phyloP scores from a whole-genome alignment of 2,113 vertebrate species.

The Cairina moschata region DNA sequence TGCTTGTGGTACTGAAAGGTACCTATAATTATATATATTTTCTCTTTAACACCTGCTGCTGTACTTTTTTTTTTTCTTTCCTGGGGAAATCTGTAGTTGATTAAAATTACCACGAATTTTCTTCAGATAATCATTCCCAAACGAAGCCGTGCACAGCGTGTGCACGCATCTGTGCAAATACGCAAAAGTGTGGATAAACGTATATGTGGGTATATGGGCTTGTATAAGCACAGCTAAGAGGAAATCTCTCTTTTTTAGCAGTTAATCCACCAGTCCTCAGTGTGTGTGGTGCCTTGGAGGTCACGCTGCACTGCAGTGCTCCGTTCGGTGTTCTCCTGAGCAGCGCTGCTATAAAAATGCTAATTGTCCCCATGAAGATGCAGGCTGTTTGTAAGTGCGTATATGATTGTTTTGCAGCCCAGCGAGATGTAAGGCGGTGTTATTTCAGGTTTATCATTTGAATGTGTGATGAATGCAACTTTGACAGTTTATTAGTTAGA shows the following conservation, averaged over 20 bases:
- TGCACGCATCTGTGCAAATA: neutral
- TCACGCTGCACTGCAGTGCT: neutral
- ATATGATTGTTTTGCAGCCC: conserved; percentile 33
- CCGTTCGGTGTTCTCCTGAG: conserved; percentile 1
- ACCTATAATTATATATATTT: neutral
- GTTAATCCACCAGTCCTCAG: conserved; percentile 26
- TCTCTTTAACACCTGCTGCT: conserved; percentile 27
- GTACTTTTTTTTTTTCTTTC: neutral
- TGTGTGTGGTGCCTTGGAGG: conserved; percentile 15
- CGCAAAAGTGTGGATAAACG: neutral
- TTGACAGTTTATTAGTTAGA: conserved; percentile 57
- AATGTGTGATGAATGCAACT: conserved; percentile 13
- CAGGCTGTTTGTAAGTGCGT: neutral
- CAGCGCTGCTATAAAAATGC: conserved; percentile 46
- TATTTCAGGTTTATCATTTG: conserved; percentile 51
- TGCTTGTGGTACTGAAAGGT: neutral
- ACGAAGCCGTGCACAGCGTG: neutral
- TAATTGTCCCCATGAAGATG: conserved; percentile 54
- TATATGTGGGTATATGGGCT: neutral
- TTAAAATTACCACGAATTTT: conserved; percentile 31
- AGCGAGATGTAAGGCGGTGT: conserved; percentile 12
- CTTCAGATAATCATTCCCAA: conserved; percentile 8
- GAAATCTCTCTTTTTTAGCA: conserved; percentile 26
- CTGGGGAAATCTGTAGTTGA: neutral
- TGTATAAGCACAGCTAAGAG: neutral